Evolutionary conservation across 2,888 invertebrate genomes (phyloP).

Genomic region (Stenchaetothrips biformis): DNA sequence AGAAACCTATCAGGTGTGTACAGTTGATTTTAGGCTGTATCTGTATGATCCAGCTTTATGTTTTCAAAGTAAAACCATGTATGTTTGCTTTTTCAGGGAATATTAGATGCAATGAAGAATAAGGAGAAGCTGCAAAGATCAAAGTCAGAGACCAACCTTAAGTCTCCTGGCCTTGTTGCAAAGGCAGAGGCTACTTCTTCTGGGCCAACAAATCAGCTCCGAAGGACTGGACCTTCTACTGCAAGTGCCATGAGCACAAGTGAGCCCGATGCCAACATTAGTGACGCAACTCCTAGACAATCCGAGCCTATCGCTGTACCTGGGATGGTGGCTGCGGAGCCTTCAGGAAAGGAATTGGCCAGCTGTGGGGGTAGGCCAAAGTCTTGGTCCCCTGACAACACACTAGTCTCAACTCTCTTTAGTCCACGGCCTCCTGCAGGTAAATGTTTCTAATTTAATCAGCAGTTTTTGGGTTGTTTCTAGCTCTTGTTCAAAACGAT

Average conservation of each 20-base stretch:
- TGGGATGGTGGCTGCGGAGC: not conserved
- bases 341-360: slow-evolving; percentile 35
- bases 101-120: slow-evolving; percentile 93
- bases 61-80: not conserved
- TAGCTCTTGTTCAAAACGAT: not conserved
- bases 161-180: slow-evolving; percentile 56
- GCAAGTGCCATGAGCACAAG: not conserved
- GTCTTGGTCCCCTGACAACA: slow-evolving; percentile 69
- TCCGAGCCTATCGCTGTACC: not conserved
- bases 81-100: slow-evolving; percentile 59
- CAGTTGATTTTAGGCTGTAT: not conserved
- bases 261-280: not conserved
- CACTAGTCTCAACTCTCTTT: slow-evolving; percentile 55
- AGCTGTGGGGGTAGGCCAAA: slow-evolving; percentile 54
- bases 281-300: not conserved
- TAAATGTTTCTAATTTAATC: slow-evolving; percentile 14
- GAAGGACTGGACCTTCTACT: not conserved
- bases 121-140: slow-evolving; percentile 87
- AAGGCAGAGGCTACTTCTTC: slow-evolving; percentile 8
- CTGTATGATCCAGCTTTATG: not conserved
- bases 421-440: slow-evolving; percentile 33
- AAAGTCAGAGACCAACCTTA: slow-evolving; percentile 87
- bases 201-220: not conserved
- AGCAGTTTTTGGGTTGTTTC: not conserved
- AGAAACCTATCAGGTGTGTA: slow-evolving; percentile 69